Evolutionary conservation across 2,888 invertebrate genomes (phyloP).

Genomic region (Axea sp.): DNA sequence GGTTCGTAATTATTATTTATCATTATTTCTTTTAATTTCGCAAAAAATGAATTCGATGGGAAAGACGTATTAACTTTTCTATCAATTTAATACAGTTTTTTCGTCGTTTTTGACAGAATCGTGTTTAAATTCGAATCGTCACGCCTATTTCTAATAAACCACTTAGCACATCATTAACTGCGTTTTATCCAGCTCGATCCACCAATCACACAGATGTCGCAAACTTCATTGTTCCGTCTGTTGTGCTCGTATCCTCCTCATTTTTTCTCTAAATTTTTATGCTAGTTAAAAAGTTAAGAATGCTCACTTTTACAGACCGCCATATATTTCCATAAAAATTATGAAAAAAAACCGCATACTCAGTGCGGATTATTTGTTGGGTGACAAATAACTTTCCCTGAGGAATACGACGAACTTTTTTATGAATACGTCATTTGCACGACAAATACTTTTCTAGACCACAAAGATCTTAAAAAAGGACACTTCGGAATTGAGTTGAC

Average conservation of each 20-base stretch:
- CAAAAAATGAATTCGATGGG: no score
- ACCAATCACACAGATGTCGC: conserved; percentile 36
- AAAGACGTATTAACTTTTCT: no score
- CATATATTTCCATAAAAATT: conserved; percentile 1
- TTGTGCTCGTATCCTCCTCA: background rate
- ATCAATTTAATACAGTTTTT: no score
- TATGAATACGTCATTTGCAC: conserved; percentile 30
- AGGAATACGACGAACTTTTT: conserved; percentile 22
- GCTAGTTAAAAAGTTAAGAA: conserved; percentile 25
- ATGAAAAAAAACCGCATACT: conserved; percentile 15
- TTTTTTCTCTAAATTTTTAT: background rate
- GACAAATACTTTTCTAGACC: conserved; percentile 35
- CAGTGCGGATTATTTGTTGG: conserved; percentile 18
- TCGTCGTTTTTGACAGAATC: background rate
- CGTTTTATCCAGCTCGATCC: conserved; percentile 4
- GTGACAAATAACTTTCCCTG: conserved; percentile 3
- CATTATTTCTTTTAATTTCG: no score
- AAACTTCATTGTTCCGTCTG: no score
- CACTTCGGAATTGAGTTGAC: conserved; percentile 53
- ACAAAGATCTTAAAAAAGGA: conserved; percentile 31
- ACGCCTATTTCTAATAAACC: conserved; percentile 21
- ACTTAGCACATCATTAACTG: conserved; percentile 15
- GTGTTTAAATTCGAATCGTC: conserved; percentile 7
- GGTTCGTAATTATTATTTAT: no score
- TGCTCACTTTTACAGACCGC: background rate